Conservation (phyloP, 2,888 invertebrate species). For the Gortyna flavago region DNA sequence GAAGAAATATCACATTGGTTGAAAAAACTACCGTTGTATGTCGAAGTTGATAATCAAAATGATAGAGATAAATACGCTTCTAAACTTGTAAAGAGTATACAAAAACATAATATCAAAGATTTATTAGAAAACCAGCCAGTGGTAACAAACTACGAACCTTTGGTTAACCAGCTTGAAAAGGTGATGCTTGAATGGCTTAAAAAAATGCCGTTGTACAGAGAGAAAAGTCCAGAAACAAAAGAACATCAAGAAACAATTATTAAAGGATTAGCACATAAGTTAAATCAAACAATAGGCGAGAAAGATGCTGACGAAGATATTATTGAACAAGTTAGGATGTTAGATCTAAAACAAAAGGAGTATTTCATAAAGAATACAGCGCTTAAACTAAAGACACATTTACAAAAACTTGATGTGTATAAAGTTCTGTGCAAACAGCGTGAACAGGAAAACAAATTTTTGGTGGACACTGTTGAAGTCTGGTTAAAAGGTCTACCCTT, state of each 20-base stretch:
- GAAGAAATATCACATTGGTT: conserved; percentile 57
- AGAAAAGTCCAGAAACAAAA: conserved; percentile 14
- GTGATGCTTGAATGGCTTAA: conserved; percentile 38
- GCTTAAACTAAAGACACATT: conserved; percentile 30
- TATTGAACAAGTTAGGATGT: conserved; percentile 11
- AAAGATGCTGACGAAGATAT: conserved; percentile 25
- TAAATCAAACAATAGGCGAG: neutral
- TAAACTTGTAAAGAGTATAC: conserved; percentile 39
- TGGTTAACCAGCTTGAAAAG: conserved; percentile 22
- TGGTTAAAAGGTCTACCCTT: conserved; percentile 56
- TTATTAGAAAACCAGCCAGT: neutral
- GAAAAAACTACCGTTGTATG: conserved; percentile 53
- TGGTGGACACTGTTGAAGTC: conserved; percentile 40
- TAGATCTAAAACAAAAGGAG: conserved; percentile 32
- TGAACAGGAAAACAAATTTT: conserved; percentile 19
- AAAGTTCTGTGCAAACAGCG: conserved; percentile 10
- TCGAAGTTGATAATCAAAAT: conserved; percentile 34
- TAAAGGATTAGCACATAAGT: conserved; percentile 36
- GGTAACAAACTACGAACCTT: neutral
- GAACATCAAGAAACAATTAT: conserved; percentile 32
- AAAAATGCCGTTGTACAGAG: conserved; percentile 26
- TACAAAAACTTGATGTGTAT: conserved; percentile 19
- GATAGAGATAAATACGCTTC: conserved; percentile 36
- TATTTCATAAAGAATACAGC: conserved; percentile 18
- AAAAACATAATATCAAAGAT: conserved; percentile 1